phyloP scores from a whole-genome alignment of 2,888 invertebrate genomes.

The Tuta absoluta region DNA sequence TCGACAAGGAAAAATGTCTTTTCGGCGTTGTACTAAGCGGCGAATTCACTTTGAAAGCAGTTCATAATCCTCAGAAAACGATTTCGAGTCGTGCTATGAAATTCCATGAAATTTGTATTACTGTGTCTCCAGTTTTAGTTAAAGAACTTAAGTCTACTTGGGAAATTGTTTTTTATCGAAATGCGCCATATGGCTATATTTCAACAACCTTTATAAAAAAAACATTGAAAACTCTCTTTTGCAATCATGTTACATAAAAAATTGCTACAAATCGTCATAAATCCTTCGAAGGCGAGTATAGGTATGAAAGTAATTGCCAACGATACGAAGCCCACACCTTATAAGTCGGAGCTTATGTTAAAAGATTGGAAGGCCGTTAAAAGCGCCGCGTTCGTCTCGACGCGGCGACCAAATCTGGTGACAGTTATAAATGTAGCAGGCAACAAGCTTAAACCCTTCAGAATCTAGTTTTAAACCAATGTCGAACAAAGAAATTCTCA shows the following conservation, averaged over 20 bases:
- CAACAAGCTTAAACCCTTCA: not conserved
- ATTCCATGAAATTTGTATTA: not conserved
- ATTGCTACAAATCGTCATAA: slow-evolving; percentile 22
- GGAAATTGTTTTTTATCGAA: not conserved
- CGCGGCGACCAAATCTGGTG: slow-evolving; percentile 43
- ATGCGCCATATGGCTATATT: not conserved
- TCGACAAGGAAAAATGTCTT: slow-evolving; percentile 18
- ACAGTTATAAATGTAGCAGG: slow-evolving; percentile 52
- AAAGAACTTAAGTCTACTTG: not conserved
- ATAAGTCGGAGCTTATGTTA: slow-evolving; percentile 40
- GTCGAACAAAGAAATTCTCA: too few relatives aligned
- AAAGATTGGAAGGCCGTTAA: slow-evolving; percentile 35
- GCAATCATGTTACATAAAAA: slow-evolving; percentile 22
- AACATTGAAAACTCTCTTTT: not conserved
- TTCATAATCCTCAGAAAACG: not conserved
- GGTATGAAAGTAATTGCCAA: slow-evolving; percentile 24
- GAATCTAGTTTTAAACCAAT: too few relatives aligned
- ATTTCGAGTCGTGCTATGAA: not conserved
- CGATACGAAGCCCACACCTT: slow-evolving; percentile 23
- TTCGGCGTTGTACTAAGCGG: not conserved
- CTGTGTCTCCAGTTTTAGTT: not conserved
- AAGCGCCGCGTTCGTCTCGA: slow-evolving; percentile 30
- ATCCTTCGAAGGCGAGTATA: slow-evolving; percentile 25
- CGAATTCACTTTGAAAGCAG: not conserved
- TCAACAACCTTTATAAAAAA: slow-evolving; percentile 2